Base-by-base conservation (phyloP, 2,113 vertebrate genomes). In the Chascanopsetta lugubris region DNA sequence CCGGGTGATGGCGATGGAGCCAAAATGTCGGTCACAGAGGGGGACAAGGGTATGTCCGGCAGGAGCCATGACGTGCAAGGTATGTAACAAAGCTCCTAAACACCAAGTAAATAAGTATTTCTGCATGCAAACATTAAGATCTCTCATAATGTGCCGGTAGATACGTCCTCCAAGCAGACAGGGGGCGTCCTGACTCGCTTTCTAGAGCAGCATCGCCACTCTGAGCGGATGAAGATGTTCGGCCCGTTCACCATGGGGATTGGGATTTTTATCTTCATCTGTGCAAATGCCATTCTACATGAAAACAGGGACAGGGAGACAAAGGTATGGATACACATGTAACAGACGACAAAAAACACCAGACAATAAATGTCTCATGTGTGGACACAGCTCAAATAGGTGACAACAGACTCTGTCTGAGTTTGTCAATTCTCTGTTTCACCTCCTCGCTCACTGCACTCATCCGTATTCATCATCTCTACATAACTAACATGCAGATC, bases 231-330 rank as follows among this genome's bases (percentile, higher is more conserved):
- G 97, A 99, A 98, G 87, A 98, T 99, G 96, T 84, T 99, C 1
- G 97, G 97, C 17, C 97, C 97, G 0, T 99, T 99, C 85, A 99
- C 97, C 1, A 99, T 99, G 97, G 97, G 97, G 61, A 98, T 99
- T 3, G 97, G 97, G 50, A 99, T 99, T 69, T 99, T 99, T 75
- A 98, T 99, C 77, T 99, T 99, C 75, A 99, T 99, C 77, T 99
- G 97, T 2, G 97, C 97, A 2, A 99, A 99, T 30, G 97, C 97
- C 63, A 97, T 99, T 70, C 94, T 99, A 20, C 97, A 99, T 7
- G 97, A 99, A 85, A 99, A 99, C 87, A 93, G 97, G 63, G 97
- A 99, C 90, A 93, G 94, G 27, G 98, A 99, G 80, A 99, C 98
- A n/a, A 99, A 98, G 90, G 89, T 88, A 57, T 2, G n/a, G 1